Conservation (phyloP, 2,888 invertebrate species). For the Tetrapedia diversipes region DNA sequence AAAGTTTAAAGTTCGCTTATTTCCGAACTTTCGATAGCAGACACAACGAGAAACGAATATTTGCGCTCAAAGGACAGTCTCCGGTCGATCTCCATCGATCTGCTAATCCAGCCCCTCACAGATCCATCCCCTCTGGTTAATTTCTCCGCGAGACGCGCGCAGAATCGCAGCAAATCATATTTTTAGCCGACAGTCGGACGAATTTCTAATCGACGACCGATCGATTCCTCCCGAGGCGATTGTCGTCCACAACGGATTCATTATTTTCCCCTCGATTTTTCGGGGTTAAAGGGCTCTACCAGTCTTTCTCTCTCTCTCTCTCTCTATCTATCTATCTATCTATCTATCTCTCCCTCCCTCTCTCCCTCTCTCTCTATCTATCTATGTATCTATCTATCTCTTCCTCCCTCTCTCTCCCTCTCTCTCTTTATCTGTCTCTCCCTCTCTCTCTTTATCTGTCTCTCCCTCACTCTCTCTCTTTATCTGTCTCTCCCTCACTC, state of each 20-base stretch:
- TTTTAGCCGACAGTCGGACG: conserved; percentile 34
- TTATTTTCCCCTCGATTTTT: conserved; percentile 42
- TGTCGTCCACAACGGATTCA: conserved; percentile 28
- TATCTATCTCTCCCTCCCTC: background rate
- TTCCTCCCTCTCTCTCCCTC: too few relatives aligned
- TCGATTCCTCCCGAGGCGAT: conserved; percentile 34
- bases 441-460: too few relatives aligned
- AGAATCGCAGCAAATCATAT: conserved; percentile 44
- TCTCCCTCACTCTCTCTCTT: background rate
- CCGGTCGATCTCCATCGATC: conserved; percentile 5
- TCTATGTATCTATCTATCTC: too few relatives aligned
- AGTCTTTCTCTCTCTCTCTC: background rate
- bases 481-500: background rate
- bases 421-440: background rate
- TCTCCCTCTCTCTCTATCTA: background rate
- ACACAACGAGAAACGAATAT: background rate
- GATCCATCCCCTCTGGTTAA: background rate
- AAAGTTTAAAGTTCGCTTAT: too few relatives aligned
- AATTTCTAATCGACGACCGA: conserved; percentile 34
- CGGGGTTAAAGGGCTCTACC: conserved; percentile 17
- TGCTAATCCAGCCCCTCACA: conserved; percentile 4
- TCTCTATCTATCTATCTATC: too few relatives aligned
- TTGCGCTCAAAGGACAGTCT: background rate
- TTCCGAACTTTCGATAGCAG: background rate
- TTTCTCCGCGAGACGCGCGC: conserved; percentile 7